Evolutionary conservation across 2,888 invertebrate genomes (phyloP).

Genomic region (Drosophila sordidula): DNA sequence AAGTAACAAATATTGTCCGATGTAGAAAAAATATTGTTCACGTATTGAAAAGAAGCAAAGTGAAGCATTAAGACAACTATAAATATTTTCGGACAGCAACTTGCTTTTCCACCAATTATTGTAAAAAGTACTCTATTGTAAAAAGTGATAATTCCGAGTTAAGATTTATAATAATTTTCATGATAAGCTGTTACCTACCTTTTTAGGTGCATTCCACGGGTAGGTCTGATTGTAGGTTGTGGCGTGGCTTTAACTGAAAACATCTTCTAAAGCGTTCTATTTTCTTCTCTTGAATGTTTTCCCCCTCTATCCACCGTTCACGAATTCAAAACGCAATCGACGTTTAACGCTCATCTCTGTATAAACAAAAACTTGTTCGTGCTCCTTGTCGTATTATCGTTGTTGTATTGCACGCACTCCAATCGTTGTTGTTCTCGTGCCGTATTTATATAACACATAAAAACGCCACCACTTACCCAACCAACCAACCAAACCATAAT

Average conservation of each 20-base stretch:
- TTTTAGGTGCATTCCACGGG: not conserved
- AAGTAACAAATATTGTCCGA: not conserved
- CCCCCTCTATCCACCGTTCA: slow-evolving; percentile 41
- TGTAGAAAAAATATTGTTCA: slow-evolving; percentile 13
- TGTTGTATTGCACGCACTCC: slow-evolving; percentile 61
- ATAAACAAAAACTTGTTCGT: slow-evolving; percentile 17
- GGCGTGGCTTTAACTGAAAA: slow-evolving; percentile 4
- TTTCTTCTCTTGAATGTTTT: slow-evolving; percentile 72
- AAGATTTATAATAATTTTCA: slow-evolving; percentile 27
- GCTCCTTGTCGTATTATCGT: slow-evolving; percentile 60
- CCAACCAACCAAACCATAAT: slow-evolving; percentile 1
- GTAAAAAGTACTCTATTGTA: no score
- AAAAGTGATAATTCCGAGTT: not conserved
- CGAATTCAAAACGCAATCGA: slow-evolving; percentile 43
- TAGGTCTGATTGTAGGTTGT: slow-evolving; percentile 28
- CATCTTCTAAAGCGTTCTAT: slow-evolving; percentile 54
- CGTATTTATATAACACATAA: slow-evolving; percentile 59
- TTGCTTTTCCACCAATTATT: no score
- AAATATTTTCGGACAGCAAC: no score
- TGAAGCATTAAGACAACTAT: no score
- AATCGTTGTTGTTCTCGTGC: slow-evolving; percentile 51
- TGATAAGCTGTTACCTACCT: slow-evolving; percentile 3
- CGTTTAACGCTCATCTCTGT: slow-evolving; percentile 60
- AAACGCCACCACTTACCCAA: slow-evolving; percentile 33
- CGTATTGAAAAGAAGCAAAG: no score